phyloP scores from a whole-genome alignment of 64 coral and sea anemone genomes.

The Stylophora pistillata region DNA sequence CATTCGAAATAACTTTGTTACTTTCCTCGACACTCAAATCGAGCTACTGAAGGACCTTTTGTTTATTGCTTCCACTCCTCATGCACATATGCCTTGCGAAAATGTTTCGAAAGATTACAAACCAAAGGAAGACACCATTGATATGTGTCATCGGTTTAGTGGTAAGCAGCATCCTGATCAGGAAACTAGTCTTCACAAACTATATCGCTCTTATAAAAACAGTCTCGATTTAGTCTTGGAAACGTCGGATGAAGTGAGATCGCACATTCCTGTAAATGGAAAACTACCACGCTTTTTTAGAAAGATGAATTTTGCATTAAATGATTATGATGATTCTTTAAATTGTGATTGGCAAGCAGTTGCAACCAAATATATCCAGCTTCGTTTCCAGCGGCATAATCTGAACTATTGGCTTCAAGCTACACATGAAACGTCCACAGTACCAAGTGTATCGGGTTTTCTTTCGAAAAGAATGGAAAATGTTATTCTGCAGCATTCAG shows the following conservation, averaged over 20 bases:
- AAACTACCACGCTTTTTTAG: constrained; percentile 20
- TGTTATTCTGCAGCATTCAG: constrained; percentile 24
- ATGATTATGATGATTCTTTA: constrained; percentile 36
- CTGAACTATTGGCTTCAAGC: constrained; percentile 25
- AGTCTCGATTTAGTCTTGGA: neutral
- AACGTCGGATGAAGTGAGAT: constrained; percentile 37
- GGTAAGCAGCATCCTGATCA: neutral
- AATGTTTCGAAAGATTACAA: neutral
- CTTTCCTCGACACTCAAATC: constrained; percentile 12
- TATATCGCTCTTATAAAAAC: constrained; percentile 26
- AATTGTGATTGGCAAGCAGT: constrained; percentile 61
- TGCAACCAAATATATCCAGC: constrained; percentile 42
- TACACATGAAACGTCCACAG: constrained; percentile 3
- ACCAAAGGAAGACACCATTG: neutral
- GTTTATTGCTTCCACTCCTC: constrained; percentile 1
- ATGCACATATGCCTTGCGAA: neutral
- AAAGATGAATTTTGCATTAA: constrained; percentile 30
- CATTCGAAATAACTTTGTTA: neutral
- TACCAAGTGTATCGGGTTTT: constrained; percentile 50
- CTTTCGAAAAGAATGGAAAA: constrained; percentile 49
- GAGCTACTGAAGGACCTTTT: constrained; percentile 20
- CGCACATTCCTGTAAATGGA: neutral
- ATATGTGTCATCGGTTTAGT: neutral
- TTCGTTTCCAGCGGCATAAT: constrained; percentile 49
- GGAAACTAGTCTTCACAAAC: neutral